Conservation (phyloP, 2,888 invertebrate genomes). For the Bombyx huttoni region DNA sequence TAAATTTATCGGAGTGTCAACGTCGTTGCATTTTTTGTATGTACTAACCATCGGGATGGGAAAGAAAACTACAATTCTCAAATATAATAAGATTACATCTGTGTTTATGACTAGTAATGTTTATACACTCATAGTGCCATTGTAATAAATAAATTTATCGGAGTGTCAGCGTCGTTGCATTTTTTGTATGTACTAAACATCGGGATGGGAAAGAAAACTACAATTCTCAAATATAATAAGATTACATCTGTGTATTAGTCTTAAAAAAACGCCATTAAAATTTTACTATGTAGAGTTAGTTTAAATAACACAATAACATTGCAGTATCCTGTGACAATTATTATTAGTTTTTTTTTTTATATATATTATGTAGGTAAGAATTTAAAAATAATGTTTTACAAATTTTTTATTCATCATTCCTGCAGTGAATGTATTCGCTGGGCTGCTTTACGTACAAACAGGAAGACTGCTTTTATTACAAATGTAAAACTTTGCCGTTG, state of each 20-base stretch:
- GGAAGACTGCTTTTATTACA: slow-evolving; percentile 34
- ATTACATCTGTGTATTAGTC: neutral
- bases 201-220: neutral
- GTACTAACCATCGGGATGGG: neutral
- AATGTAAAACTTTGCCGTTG: neutral
- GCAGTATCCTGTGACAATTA: slow-evolving; percentile 16
- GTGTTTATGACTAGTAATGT: neutral
- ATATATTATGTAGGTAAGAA: slow-evolving; percentile 6
- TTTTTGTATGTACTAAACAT: too few relatives aligned
- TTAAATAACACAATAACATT: neutral
- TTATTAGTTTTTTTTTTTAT: slow-evolving; percentile 10
- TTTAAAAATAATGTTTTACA: neutral
- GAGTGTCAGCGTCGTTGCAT: too few relatives aligned
- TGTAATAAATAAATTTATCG: too few relatives aligned
- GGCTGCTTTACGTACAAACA: slow-evolving; percentile 16
- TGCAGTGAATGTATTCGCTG: slow-evolving; percentile 14
- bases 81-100: neutral
- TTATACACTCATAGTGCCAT: too few relatives aligned
- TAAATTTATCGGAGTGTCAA: too few relatives aligned
- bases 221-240: neutral
- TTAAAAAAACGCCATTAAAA: neutral
- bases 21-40: too few relatives aligned
- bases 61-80: neutral
- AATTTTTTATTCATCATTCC: slow-evolving; percentile 20
- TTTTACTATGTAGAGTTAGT: neutral